A percentile compares a stretch with the other conserved stretches of the same genome.
Conservation (phyloP, 2,888 invertebrate species). For the Calameuta pallipes region DNA sequence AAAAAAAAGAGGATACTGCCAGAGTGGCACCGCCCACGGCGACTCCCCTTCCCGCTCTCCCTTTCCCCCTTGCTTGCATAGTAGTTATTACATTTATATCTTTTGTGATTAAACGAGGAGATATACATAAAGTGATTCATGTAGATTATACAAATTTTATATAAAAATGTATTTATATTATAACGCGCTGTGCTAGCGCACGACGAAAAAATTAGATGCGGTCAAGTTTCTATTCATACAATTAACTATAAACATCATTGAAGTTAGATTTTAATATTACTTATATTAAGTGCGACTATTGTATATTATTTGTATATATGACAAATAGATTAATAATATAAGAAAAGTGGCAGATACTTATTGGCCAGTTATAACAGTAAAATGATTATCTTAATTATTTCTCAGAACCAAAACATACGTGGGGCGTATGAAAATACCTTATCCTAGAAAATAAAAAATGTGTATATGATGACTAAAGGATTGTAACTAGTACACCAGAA, state of each 20-base stretch:
- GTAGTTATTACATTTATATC: conserved; percentile 55
- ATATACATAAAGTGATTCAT: conserved; percentile 55
- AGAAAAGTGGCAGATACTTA: conserved; percentile 75
- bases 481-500: conserved; percentile 23
- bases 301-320: conserved; percentile 76
- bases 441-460: conserved; percentile 21
- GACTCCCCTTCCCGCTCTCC: conserved; percentile 13
- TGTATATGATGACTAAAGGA: conserved; percentile 41
- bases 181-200: conserved; percentile 42
- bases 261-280: conserved; percentile 55
- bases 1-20: conserved; percentile 37
- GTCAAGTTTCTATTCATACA: conserved; percentile 60
- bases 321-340: conserved; percentile 74
- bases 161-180: conserved; percentile 57
- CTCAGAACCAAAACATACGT: conserved; percentile 55
- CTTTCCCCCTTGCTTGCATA: conserved; percentile 45
- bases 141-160: conserved; percentile 60
- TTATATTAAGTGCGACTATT: conserved; percentile 48
- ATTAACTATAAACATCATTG: conserved; percentile 50
- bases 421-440: conserved; percentile 31
- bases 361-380: conserved; percentile 74
- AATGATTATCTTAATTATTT: conserved; percentile 54
- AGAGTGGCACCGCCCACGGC: conserved; percentile 50
- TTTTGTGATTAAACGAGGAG: conserved; percentile 52
- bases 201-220: conserved; percentile 49